phyloP scores from a whole-genome alignment of 2,888 invertebrate genomes.

The Pemphredon lugubris region DNA sequence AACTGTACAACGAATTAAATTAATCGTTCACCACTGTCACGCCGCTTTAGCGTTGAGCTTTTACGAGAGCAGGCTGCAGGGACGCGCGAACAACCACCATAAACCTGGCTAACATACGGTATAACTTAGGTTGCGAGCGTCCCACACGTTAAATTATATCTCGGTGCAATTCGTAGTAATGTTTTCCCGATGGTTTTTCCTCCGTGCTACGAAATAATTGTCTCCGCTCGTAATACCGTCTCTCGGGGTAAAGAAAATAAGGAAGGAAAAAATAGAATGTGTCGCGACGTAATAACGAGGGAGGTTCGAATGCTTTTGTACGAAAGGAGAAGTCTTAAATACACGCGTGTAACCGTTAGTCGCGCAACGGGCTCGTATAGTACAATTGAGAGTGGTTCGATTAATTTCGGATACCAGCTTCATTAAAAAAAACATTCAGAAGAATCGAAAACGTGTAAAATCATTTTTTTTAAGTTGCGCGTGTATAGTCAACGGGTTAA shows the following conservation, averaged over 20 bases:
- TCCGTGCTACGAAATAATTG: slow-evolving; percentile 20
- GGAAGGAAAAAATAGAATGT: slow-evolving; percentile 3
- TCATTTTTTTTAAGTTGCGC: too few relatives aligned
- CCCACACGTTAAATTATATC: slow-evolving; percentile 35
- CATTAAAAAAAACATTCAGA: too few relatives aligned
- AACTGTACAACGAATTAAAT: slow-evolving; percentile 30
- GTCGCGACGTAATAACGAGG: slow-evolving; percentile 18
- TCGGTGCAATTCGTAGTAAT: slow-evolving; percentile 13
- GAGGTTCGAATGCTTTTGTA: background rate
- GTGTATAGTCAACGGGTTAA: too few relatives aligned
- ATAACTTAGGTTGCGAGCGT: slow-evolving; percentile 28
- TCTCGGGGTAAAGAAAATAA: background rate
- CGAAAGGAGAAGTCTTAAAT: background rate
- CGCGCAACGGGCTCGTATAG: too few relatives aligned
- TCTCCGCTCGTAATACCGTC: slow-evolving; percentile 19
- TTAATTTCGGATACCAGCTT: too few relatives aligned
- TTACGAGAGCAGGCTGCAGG: slow-evolving; percentile 27
- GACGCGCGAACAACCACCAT: slow-evolving; percentile 22
- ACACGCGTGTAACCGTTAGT: too few relatives aligned
- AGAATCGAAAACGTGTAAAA: too few relatives aligned
- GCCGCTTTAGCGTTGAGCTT: slow-evolving; percentile 29
- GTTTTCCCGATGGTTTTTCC: slow-evolving; percentile 13
- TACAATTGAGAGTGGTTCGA: too few relatives aligned
- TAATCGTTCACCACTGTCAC: slow-evolving; percentile 27
- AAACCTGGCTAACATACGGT: slow-evolving; percentile 34